phyloP scores from a whole-genome alignment of 2,888 invertebrate species.

The Pediacus dermestoides region DNA sequence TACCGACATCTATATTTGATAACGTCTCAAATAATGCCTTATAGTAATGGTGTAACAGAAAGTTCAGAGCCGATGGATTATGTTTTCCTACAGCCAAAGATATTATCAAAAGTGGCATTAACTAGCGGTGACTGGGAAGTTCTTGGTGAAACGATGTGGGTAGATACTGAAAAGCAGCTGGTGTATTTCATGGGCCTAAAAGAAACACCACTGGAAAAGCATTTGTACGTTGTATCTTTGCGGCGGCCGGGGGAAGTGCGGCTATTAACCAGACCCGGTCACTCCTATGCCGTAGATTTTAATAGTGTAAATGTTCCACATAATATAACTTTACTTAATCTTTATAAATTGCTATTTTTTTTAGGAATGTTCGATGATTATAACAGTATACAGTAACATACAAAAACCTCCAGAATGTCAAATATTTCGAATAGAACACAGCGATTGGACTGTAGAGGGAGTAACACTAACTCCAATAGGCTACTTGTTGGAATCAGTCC shows the following conservation, averaged over 20 bases:
- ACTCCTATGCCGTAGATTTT: slow-evolving; percentile 79
- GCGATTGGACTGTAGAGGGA: slow-evolving; percentile 66
- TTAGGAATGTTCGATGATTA: slow-evolving; percentile 74
- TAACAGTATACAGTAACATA: slow-evolving; percentile 81
- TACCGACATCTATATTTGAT: slow-evolving; percentile 83
- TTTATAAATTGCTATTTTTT: slow-evolving; percentile 24
- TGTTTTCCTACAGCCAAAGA: slow-evolving; percentile 57
- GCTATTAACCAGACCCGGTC: slow-evolving; percentile 77
- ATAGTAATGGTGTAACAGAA: slow-evolving; percentile 56
- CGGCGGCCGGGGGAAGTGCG: slow-evolving; percentile 68
- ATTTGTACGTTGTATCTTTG: slow-evolving; percentile 81
- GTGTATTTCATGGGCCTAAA: slow-evolving; percentile 89
- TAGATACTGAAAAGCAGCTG: slow-evolving; percentile 71
- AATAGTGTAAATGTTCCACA: slow-evolving; percentile 58
- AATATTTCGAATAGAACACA: slow-evolving; percentile 67
- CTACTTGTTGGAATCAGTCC: slow-evolving; percentile 62
- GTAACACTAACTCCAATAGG: slow-evolving; percentile 66
- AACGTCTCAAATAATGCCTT: slow-evolving; percentile 58
- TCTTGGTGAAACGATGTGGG: slow-evolving; percentile 80
- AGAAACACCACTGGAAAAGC: slow-evolving; percentile 89
- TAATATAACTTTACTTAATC: slow-evolving; percentile 11
- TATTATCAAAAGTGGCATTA: slow-evolving; percentile 68
- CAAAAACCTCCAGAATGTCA: slow-evolving; percentile 75
- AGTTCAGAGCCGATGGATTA: slow-evolving; percentile 52
- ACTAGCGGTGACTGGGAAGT: slow-evolving; percentile 95